Conservation (phyloP, 2,888 invertebrate species). For the Erebia aethiops region DNA sequence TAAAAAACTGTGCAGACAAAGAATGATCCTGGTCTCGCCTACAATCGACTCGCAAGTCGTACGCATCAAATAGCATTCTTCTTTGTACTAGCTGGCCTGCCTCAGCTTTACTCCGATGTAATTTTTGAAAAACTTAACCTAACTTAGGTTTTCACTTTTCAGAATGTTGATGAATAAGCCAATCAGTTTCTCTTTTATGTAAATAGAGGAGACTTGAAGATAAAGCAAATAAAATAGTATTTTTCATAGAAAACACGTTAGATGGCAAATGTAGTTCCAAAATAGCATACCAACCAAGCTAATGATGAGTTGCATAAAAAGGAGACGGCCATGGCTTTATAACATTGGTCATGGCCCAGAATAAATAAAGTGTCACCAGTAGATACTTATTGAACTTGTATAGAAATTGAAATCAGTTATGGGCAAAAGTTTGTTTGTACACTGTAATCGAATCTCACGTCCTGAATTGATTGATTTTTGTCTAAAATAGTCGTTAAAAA, state of each 20-base stretch:
- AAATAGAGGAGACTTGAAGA: not conserved
- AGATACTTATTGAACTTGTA: not conserved
- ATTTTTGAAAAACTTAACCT: no score
- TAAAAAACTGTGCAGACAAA: not conserved
- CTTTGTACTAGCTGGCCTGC: no score
- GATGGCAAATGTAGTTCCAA: not conserved
- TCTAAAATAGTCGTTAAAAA: not conserved
- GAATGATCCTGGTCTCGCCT: not conserved
- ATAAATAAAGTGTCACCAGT: constrained; percentile 1
- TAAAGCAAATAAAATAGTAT: not conserved
- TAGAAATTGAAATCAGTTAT: not conserved
- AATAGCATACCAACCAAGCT: not conserved
- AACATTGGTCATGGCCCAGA: constrained; percentile 1
- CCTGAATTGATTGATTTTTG: not conserved
- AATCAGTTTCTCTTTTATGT: no score
- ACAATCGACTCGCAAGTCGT: not conserved
- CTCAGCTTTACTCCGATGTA: no score
- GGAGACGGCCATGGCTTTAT: not conserved
- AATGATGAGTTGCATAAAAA: constrained; percentile 8
- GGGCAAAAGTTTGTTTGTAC: no score
- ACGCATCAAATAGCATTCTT: not conserved
- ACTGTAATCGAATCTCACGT: no score
- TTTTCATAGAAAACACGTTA: not conserved
- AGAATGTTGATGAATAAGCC: not conserved
- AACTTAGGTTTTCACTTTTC: not conserved